phyloP scores from a whole-genome alignment of 1,140 invertebrate species.

The Drosophila sulfurigaster region DNA sequence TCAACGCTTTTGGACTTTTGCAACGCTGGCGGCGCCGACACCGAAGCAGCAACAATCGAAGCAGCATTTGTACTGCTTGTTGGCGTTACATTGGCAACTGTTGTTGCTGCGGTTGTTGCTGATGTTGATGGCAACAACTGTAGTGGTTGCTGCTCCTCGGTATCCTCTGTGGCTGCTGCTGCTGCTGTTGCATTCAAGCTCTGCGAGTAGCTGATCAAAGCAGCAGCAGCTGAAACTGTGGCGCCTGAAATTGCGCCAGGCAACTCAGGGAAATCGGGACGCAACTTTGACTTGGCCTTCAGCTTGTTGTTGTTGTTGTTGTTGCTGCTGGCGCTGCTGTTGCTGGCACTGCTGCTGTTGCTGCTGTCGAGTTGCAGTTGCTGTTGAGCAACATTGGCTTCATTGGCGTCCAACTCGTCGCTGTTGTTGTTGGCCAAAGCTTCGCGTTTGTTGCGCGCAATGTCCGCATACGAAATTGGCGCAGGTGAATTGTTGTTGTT shows the following conservation, averaged over 20 bases:
- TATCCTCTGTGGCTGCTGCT: slow-evolving; percentile 51
- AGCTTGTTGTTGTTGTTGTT: slow-evolving; percentile 39
- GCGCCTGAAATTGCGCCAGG: slow-evolving; percentile 22
- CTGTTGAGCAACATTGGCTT: slow-evolving; percentile 23
- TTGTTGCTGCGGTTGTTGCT: neutral
- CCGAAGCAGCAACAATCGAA: slow-evolving; percentile 12
- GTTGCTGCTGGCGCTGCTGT: slow-evolving; percentile 6
- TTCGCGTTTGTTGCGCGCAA: slow-evolving; percentile 86
- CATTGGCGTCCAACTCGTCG: slow-evolving; percentile 21
- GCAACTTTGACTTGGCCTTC: slow-evolving; percentile 50
- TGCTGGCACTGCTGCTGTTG: slow-evolving; percentile 10
- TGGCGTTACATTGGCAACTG: neutral
- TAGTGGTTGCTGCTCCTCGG: slow-evolving; percentile 25
- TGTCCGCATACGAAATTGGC: slow-evolving; percentile 89
- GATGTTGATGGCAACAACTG: neutral
- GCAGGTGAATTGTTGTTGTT: slow-evolving; percentile 48
- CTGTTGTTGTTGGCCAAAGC: slow-evolving; percentile 37
- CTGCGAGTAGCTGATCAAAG: slow-evolving; percentile 62
- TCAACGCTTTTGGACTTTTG: slow-evolving; percentile 84
- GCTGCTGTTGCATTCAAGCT: slow-evolving; percentile 56
- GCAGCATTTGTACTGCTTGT: slow-evolving; percentile 12
- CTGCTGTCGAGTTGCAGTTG: slow-evolving; percentile 16
- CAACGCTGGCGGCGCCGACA: slow-evolving; percentile 54
- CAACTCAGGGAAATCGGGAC: slow-evolving; percentile 78
- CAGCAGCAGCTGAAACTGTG: slow-evolving; percentile 17